Evolutionary conservation across 2,113 vertebrate species (phyloP), one percentile per base, ranked within the genome.

Genomic region (Bubo scandiacus): DNA sequence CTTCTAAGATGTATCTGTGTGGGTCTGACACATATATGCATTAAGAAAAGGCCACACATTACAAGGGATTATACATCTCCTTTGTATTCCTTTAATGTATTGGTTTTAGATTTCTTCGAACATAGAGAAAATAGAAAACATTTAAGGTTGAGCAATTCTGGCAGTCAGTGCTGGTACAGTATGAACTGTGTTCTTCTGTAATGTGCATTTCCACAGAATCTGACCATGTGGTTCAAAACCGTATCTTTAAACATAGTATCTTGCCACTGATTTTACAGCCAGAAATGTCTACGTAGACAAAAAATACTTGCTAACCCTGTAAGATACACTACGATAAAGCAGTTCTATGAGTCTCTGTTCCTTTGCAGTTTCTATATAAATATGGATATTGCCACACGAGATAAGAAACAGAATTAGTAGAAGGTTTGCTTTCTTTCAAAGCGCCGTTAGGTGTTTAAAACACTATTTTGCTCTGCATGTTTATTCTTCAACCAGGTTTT

Each of bases 361-460:
- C 62, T 62, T 30, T 19, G 27, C 11, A 19, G 22, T 26, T 80
- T 57, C 55, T 38, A 12, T 8, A 19, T 20, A 42, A 55, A 49
- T 8, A 36, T 0, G 12, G 27, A 14, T 17, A 38, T 30, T 62
- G 67, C 23, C 36, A 51, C 14, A 11, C 0, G 9, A 21, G 25
- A 6, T 17, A 51, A 68, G 32, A 36, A 34, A 34, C 23, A 51
- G 40, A 19, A 2, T 12, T 10, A 25, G 19, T 5, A 61, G 34
- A 36, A 36, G 17, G 26, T 45, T 65, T 74, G 13, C 47, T 40
- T 25, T 25, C 45, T 86, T 58, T 90, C 67, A 29, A n/a, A 73
- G 42, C 40, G 30, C 20, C 6, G 2, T 0, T 15, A 34, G 43
- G 13, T 16, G 32, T 54, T 75, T 7, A 43, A 9, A 77, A 38